Conservation (phyloP, 2,797 vertebrate species). For the Sternarchorhynchus goeldii region DNA sequence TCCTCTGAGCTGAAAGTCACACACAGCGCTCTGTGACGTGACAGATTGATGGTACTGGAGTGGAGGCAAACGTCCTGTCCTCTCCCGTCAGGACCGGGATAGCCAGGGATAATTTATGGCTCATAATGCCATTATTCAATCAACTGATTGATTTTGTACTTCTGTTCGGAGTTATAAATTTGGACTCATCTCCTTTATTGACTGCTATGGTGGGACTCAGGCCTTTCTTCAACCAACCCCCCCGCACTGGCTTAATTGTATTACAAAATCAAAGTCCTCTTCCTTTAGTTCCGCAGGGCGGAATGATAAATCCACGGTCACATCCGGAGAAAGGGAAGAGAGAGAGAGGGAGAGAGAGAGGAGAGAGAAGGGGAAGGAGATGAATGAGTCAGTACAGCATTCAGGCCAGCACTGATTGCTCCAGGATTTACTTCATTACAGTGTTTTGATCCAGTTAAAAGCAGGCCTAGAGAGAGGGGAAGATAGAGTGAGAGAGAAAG, state of each 20-base stretch:
- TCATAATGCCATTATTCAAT: slow-evolving; percentile 84
- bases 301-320: slow-evolving; percentile 73
- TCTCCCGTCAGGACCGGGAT: slow-evolving; percentile 63
- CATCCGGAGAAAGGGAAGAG: slow-evolving; percentile 48
- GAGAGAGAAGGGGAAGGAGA: slow-evolving; percentile 38
- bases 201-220: slow-evolving; percentile 83
- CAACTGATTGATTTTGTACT: slow-evolving; percentile 83
- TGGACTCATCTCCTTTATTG: slow-evolving; percentile 89
- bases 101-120: slow-evolving; percentile 78
- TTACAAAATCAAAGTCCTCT: slow-evolving; percentile 96
- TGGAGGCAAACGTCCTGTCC: slow-evolving; percentile 63
- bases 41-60: slow-evolving; percentile 59
- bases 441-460: slow-evolving; percentile 57
- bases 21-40: slow-evolving; percentile 46
- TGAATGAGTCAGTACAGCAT: slow-evolving; percentile 61
- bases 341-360: slow-evolving; percentile 33
- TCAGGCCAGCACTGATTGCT: slow-evolving; percentile 60
- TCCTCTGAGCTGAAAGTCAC: slow-evolving; percentile 65
- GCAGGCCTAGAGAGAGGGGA: slow-evolving; percentile 33
- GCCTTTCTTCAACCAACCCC: slow-evolving; percentile 67
- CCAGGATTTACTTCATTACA: slow-evolving; percentile 58
- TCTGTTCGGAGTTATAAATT: slow-evolving; percentile 80
- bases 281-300: slow-evolving; percentile 81
- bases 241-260: slow-evolving; percentile 83
- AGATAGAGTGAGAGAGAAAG: slow-evolving; percentile 8